phyloP scores from a whole-genome alignment of 2,888 invertebrate genomes.

The Cheilosia scutellata region DNA sequence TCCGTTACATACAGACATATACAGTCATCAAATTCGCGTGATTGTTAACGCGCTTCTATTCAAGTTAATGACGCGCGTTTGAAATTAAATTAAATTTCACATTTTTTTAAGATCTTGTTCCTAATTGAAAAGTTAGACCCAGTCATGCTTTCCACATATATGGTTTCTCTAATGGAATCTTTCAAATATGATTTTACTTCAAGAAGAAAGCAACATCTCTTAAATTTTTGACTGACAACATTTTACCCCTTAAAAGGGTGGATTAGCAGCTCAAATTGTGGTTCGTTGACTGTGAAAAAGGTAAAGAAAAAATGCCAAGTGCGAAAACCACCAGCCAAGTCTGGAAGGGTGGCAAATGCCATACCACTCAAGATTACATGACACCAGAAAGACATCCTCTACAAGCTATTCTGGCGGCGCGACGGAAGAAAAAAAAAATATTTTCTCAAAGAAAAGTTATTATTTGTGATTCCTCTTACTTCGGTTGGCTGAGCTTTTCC shows the following conservation, averaged over 20 bases:
- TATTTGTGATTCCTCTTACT: constrained; percentile 41
- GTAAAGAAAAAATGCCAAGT: background rate
- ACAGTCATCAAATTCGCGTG: too few species aligned
- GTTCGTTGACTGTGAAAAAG: constrained; percentile 29
- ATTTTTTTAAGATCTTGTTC: background rate
- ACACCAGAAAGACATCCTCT: constrained; percentile 60
- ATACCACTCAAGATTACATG: constrained; percentile 54
- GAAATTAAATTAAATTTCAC: background rate
- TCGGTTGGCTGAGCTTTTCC: constrained; percentile 1
- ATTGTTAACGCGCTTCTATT: too few species aligned
- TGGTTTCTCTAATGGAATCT: constrained; percentile 25
- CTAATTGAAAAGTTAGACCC: constrained; percentile 4
- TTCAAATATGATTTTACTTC: constrained; percentile 25
- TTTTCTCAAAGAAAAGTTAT: constrained; percentile 46
- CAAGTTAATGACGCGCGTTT: too few species aligned
- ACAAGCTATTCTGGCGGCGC: constrained; percentile 53
- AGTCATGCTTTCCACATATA: constrained; percentile 15
- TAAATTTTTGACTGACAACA: constrained; percentile 62
- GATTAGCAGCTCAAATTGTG: constrained; percentile 43
- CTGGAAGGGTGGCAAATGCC: constrained; percentile 52
- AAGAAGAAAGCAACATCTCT: constrained; percentile 23
- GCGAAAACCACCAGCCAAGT: constrained; percentile 13
- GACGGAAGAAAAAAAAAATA: constrained; percentile 30
- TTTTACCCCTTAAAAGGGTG: constrained; percentile 31
- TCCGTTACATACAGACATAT: too few species aligned